These are phyloP conservation scores for Volucella inanis DNA, from an alignment of 2,888 invertebrate genomes.

Conservation along the genomic window DNA sequence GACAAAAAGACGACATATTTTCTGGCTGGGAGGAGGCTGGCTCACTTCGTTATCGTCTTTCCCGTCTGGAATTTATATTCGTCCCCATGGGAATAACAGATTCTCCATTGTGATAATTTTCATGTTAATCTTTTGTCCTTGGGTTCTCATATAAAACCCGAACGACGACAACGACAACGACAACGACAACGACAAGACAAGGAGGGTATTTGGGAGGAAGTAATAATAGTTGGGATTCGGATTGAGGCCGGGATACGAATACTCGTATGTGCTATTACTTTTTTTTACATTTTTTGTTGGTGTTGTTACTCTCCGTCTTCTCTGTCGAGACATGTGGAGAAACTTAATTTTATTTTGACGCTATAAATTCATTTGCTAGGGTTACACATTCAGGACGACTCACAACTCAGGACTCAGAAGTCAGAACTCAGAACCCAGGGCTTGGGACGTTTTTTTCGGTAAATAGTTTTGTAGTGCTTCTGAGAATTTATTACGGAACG, in stretches of 20 bases:
- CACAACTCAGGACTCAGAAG: too few species aligned
- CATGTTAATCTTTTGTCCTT: conserved; percentile 72
- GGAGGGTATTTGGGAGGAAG: neutral
- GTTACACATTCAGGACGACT: conserved; percentile 32
- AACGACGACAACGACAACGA: neutral
- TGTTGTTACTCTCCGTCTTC: conserved; percentile 7
- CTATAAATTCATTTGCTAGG: conserved; percentile 66
- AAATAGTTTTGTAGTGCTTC: conserved; percentile 47
- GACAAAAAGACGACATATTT: conserved; percentile 27
- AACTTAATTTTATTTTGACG: conserved; percentile 64
- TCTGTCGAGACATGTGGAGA: conserved; percentile 13
- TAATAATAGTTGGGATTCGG: conserved; percentile 52
- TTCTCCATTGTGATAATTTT: conserved; percentile 72
- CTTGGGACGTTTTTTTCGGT: neutral
- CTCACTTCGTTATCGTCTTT: conserved; percentile 45
- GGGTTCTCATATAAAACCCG: neutral
- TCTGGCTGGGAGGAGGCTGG: neutral
- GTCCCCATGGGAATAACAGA: conserved; percentile 65
- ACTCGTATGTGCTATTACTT: conserved; percentile 16
- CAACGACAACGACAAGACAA: neutral
- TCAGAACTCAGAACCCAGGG: neutral
- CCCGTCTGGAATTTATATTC: conserved; percentile 52
- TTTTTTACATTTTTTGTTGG: neutral
- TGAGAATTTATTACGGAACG: conserved; percentile 30
- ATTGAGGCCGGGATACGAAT: neutral